Evolutionary conservation across 1,140 invertebrate genomes (phyloP).

Genomic region (Musca domestica): DNA sequence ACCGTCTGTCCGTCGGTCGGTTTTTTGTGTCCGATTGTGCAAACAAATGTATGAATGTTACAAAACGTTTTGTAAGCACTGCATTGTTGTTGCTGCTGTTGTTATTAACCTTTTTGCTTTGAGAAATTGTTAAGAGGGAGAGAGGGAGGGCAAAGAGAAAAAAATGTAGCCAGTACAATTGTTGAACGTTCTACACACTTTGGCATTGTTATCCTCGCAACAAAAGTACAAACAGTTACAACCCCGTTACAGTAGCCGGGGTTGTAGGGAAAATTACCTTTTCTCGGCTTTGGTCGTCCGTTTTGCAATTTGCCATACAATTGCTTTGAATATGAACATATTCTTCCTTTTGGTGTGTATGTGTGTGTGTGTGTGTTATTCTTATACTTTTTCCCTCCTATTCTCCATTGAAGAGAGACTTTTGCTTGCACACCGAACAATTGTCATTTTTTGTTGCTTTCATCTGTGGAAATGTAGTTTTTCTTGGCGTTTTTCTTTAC

Average conservation of each 20-base stretch:
- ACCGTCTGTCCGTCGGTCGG: no score
- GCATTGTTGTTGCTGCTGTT: no score
- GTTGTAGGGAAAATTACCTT: conserved; percentile 10
- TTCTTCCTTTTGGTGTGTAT: conserved; percentile 6
- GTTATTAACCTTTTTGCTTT: no score
- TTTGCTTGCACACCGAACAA: no score
- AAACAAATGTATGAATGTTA: no score
- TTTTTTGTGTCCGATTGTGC: no score
- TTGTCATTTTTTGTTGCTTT: not conserved
- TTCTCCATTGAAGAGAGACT: not conserved
- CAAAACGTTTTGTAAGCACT: no score
- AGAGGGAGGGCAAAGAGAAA: no score
- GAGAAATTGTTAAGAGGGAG: no score
- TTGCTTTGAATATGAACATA: conserved; percentile 3
- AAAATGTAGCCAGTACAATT: no score
- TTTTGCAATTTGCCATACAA: conserved; percentile 3
- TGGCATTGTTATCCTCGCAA: not conserved
- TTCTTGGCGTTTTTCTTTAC: not conserved
- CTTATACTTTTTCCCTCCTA: not conserved
- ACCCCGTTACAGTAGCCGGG: conserved; percentile 8
- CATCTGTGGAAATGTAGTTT: conserved; percentile 2
- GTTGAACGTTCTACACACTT: no score
- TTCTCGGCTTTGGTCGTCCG: not conserved
- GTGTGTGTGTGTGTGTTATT: not conserved
- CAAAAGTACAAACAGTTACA: conserved; percentile 9